Percentiles rank a stretch among this genome's conserved stretches.
Evolutionary conservation across 2,797 vertebrate species (phyloP).

Genomic region (Agapornis canus): DNA sequence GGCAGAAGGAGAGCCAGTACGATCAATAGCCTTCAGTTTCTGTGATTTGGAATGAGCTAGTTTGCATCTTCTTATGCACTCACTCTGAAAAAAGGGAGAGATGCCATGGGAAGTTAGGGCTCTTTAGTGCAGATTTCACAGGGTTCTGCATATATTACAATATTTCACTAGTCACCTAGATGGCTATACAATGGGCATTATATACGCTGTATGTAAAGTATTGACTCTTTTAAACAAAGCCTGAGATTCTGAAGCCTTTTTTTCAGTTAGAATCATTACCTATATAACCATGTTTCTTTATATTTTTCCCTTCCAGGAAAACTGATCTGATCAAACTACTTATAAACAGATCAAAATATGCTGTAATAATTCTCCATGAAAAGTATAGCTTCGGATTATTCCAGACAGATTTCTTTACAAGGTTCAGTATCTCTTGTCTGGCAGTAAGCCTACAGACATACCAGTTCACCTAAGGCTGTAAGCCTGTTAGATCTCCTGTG

Average conservation of each 20-base stretch:
- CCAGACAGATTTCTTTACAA: background rate
- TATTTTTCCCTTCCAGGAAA: background rate
- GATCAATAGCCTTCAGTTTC: background rate
- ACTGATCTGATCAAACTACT: background rate
- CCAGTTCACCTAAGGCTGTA: background rate
- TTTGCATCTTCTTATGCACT: background rate
- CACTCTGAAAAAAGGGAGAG: background rate
- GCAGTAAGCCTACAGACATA: conserved; percentile 12
- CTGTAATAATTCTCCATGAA: background rate
- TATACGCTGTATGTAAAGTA: background rate
- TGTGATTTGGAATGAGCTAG: background rate
- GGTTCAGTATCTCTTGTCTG: background rate
- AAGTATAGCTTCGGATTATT: background rate
- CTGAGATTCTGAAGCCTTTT: background rate
- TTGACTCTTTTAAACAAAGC: background rate
- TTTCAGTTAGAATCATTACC: background rate
- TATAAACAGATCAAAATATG: accelerated
- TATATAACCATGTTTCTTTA: background rate
- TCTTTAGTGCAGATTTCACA: background rate
- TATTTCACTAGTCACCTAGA: background rate
- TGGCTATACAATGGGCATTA: background rate
- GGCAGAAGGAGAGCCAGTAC: background rate
- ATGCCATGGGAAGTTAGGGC: background rate
- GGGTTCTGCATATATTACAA: background rate
- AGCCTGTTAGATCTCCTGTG: background rate